Evolutionary conservation across 1,140 invertebrate genomes (phyloP), one percentile per base, ranked within the genome.

Genomic region (Dolichoris vasculosae): DNA sequence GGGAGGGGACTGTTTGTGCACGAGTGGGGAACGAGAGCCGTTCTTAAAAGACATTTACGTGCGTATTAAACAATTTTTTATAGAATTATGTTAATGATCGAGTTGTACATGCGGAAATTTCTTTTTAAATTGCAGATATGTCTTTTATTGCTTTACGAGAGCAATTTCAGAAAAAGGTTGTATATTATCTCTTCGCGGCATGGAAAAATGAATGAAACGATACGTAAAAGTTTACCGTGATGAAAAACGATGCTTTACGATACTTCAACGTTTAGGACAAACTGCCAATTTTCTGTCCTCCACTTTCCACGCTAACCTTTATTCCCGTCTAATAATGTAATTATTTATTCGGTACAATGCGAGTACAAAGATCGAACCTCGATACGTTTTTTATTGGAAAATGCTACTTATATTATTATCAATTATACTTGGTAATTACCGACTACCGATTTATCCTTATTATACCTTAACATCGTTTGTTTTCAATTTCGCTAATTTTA

Each of bases 101-200:
- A 38, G 69, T 43, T 26, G 64, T 38, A 63, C n/a, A 64, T 23
- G 83, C 67, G 67, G 30, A 76, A 63, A n/a, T 80, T 63, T 64
- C 59, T 51, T 79, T 73, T 71, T 15, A 81, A 81, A 81, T 85
- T 71, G 67, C 64, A 55, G 55, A 63, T 77, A 43, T 35, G 15
- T 30, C 43, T 67, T 86, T 82, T 86, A 86, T 67, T 86, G 79
- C 79, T 77, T 86, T 82, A 82, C 30, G 73, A 86, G 71, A 63
- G 80, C 77, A 86, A 77, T 86, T 82, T 82, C 51, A 32, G 73
- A 40, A 64, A 38, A 48, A 85, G 35, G 15, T n/a, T 46, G 51
- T 83, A 69, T 75, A 80, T 80, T 81, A 85, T 73, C 84, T 80
- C 77, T 9, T 43, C 23, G 9, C 51, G 51, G 63, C 13, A 63